A percentile compares a stretch with the other conserved stretches of the same genome.
phyloP scores from a whole-genome alignment of 2,113 vertebrate species.

The Phalacrocorax brasilianus region DNA sequence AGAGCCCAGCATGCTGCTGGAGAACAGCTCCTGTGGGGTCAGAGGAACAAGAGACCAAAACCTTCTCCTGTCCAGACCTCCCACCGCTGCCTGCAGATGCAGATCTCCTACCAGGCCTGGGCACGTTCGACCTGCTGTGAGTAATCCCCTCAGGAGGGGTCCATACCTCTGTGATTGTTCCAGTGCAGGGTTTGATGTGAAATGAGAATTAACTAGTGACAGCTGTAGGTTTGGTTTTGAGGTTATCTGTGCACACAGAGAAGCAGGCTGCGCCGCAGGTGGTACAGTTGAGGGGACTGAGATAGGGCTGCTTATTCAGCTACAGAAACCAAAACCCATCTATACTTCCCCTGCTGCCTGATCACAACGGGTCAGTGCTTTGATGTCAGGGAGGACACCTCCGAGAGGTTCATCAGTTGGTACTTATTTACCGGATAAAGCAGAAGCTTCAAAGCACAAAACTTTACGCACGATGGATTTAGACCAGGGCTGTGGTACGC shows the following conservation, averaged over 20 bases:
- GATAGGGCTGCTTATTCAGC: not conserved
- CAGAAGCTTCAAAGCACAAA: not conserved
- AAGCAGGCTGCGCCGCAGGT: not conserved
- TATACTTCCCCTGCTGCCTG: not conserved
- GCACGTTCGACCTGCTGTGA: not conserved
- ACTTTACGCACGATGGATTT: fast-evolving
- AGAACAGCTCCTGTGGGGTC: not conserved
- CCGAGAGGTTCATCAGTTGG: not conserved
- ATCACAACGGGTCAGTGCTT: not conserved
- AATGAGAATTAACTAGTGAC: not conserved
- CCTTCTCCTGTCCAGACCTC: not conserved
- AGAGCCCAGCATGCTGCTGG: not conserved
- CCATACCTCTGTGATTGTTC: not conserved
- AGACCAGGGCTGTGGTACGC: not conserved
- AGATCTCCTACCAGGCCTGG: not conserved
- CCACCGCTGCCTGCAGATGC: not conserved
- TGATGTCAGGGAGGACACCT: not conserved
- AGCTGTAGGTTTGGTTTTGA: not conserved
- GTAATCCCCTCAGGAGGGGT: not conserved
- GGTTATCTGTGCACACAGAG: not conserved
- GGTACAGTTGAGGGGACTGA: fast-evolving
- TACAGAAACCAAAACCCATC: not conserved
- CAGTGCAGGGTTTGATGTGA: not conserved
- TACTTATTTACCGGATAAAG: not conserved
- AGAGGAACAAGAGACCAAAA: not conserved